Evolutionary conservation across 2,888 invertebrate species (phyloP), one percentile per base, ranked within the genome.

Genomic region (Leptopilina syphax): DNA sequence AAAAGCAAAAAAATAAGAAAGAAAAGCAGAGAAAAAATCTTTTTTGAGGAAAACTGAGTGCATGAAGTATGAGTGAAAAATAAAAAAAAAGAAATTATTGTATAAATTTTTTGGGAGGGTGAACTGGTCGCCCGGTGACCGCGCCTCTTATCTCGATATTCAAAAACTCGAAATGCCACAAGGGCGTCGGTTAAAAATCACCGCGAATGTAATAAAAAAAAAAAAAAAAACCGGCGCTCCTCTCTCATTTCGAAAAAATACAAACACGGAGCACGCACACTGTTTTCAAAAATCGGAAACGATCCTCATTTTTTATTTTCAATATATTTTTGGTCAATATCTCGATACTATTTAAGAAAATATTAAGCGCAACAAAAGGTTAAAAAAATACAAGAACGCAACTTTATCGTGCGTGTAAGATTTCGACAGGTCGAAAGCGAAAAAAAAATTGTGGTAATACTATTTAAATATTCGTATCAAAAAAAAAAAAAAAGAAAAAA

Each of bases 291-390:
- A 34, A 34, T 34, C 34, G 34, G 34, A 87, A 84, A 86, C 86
- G 88, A 88, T 89, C 91, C 89, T 90, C 88, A 88, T 90, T 60
- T 60, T 60, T 60, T n/a, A n/a, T 60, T 60, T 60, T 60, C n/a
- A 60, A 91, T 90, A 90, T 91, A 92, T 92, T 92, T 92, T 92
- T 90, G 92, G 92, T 34, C 91, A 92, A 91, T 90, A 90, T 91
- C 91, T 91, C 90, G 89, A 90, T 91, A 91, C 88, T 90, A 89
- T 88, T 88, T 91, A 91, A 90, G 88, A 85, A 8, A 47, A 7
- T 47, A 89, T 88, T 89, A 90, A 91, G 89, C 88, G 87, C 88
- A 89, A 89, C 86, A 87, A 89, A 87, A 81, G 84, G 83, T 82
- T 87, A 89, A 85, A 88, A 44, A 44, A 44, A 44, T 44, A 44